Evolutionary conservation across 2,888 invertebrate genomes (phyloP).

Genomic region (Hartigia nigra): DNA sequence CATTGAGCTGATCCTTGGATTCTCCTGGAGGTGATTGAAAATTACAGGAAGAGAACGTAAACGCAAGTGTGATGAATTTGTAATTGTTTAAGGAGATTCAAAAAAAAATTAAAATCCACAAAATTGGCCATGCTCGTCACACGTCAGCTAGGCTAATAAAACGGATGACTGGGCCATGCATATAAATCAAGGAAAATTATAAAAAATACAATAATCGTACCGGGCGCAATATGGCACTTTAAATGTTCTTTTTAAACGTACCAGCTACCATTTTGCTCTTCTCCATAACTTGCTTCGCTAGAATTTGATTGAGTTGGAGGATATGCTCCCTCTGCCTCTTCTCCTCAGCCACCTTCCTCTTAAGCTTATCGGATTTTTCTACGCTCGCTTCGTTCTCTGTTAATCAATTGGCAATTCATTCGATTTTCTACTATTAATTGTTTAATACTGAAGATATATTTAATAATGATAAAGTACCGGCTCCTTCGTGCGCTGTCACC

Average conservation of each 20-base stretch:
- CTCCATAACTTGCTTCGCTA: slow-evolving; percentile 94
- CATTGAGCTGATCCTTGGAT: neutral
- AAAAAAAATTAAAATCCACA: neutral
- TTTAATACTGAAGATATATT: slow-evolving; percentile 6
- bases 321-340: slow-evolving; percentile 90
- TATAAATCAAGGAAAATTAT: slow-evolving; percentile 20
- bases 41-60: neutral
- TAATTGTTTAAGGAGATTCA: neutral
- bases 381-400: slow-evolving; percentile 50
- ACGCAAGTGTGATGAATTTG: neutral
- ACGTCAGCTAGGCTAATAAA: slow-evolving; percentile 10
- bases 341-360: slow-evolving; percentile 83
- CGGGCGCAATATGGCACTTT: neutral
- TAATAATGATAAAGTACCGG: no score
- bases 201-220: slow-evolving; percentile 4
- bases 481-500: slow-evolving; percentile 63
- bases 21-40: neutral
- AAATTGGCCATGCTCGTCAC: slow-evolving; percentile 15
- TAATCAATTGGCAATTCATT: slow-evolving; percentile 3
- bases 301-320: slow-evolving; percentile 89
- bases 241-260: slow-evolving; percentile 66
- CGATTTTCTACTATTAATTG: neutral
- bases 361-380: slow-evolving; percentile 66
- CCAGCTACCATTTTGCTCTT: slow-evolving; percentile 96
- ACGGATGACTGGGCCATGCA: slow-evolving; percentile 14